Evolutionary conservation across 2,888 invertebrate genomes (phyloP), one percentile per base, ranked within the genome.

Genomic region (Chirona hameri): DNA sequence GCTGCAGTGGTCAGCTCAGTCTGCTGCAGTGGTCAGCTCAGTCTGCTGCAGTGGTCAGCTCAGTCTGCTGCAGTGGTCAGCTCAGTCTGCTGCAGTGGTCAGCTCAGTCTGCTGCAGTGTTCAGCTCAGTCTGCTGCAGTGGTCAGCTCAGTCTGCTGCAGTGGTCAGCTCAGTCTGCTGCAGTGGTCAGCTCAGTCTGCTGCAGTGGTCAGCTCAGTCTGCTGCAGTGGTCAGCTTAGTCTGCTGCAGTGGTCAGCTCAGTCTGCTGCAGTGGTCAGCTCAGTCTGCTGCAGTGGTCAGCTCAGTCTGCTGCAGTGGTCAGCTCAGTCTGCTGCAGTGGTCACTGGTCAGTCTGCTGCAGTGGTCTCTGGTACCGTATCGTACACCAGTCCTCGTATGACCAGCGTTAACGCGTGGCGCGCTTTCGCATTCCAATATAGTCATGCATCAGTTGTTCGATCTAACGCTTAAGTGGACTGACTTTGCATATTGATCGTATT

Each of bases 161-260:
- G 39, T 39, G 89, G 95, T 95, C 89, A 84, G 83, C 60, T 24
- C 39, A 39, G 39, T 39, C 39, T 39, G 39, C 39, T 39, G 39
- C 39, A 39, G 39, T 39, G 89, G 95, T 95, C 89, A 84, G 83
- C 60, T 24, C 39, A 39, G 39, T 39, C 39, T 39, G 39, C 39
- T 39, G 39, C 39, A 39, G 39, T 39, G 89, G 95, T 95, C 89
- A 84, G 83, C 60, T 24, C 39, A 39, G 39, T 39, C 39, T 39
- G 39, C 39, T 39, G 39, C 39, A 39, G 39, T 39, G 7, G 39
- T 39, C n/a, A n/a, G n/a, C n/a, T n/a, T n/a, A n/a, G n/a, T n/a
- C n/a, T n/a, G n/a, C n/a, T n/a, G n/a, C n/a, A n/a, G n/a, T n/a
- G 89, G 95, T 95, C 89, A 84, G 83, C 60, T 24, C 39, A 39